Base-by-base conservation (phyloP, 1,140 invertebrate species). In the Thalassaphorura encarpata region DNA sequence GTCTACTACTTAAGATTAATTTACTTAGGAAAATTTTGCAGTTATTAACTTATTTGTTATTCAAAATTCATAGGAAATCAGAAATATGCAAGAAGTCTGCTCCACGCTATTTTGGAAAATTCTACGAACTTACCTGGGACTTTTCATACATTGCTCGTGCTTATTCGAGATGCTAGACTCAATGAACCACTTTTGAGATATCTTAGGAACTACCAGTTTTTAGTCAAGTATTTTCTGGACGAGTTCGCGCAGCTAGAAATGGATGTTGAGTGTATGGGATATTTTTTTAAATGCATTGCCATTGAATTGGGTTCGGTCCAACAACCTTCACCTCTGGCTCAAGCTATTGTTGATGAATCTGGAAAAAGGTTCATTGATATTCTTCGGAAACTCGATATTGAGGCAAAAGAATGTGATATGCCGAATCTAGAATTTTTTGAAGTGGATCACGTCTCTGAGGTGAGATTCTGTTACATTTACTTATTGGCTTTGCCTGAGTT, bases 31-130 rank as follows among this genome's bases (percentile, higher is more conserved):
- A 52, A n/a, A 28, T 15, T 19, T 13, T 54, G n/a, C n/a, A n/a
- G n/a, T n/a, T 13, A 19, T 43, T 16, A 19, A 43, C 28, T 26
- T 6, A 11, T 33, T 11, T 1, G 36, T 36, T 18, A n/a, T n/a
- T 33, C 1, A 5, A 11, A 21, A n/a, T 41, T 40, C n/a, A n/a
- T n/a, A n/a, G 2, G 28, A n/a, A n/a, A n/a, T n/a, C n/a, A n/a
- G n/a, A n/a, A n/a, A n/a, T 48, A 55, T 28, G 43, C 54, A 4
- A 8, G 55, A 16, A 65, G 50, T 2, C n/a, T 65, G 8, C 40
- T 65, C 3, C 63, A 65, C 19, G 56, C 57, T 3, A 19, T 65
- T 0, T 26, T 65, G 16, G 60, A 65, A 16, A 62, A 57, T 29
- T 46, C 46, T 3, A 6, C 24, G 2, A 16, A 15, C 11, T 43